phyloP scores from a whole-genome alignment of 2,113 vertebrate genomes.

The Loxodonta africana region DNA sequence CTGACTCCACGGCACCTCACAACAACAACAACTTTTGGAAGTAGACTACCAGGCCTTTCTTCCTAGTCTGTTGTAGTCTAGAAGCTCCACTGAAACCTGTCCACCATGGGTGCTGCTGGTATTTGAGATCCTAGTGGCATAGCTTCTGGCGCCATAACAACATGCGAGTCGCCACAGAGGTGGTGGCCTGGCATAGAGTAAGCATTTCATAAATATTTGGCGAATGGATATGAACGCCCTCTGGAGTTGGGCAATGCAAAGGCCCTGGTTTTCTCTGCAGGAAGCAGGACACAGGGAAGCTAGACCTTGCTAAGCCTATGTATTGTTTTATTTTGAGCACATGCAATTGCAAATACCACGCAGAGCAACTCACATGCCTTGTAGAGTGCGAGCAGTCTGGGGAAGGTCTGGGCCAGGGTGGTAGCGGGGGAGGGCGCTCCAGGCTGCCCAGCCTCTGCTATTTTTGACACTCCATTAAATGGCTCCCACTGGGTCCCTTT shows the following conservation, averaged over 20 bases:
- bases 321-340: neutral
- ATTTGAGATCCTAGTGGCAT: no score
- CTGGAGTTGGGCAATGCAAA: neutral
- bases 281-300: neutral
- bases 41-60: no score
- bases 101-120: no score
- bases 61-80: no score
- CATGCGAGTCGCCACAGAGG: no score
- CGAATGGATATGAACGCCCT: neutral
- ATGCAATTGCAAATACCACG: neutral
- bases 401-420: neutral
- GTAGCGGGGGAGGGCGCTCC: neutral
- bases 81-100: no score
- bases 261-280: neutral
- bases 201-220: neutral
- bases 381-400: neutral
- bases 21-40: no score
- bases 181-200: neutral
- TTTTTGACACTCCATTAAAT: neutral
- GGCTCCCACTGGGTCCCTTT: neutral
- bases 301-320: fast-evolving
- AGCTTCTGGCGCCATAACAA: no score
- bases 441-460: neutral
- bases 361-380: neutral
- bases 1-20: no score